phyloP scores from a whole-genome alignment of 2,113 vertebrate species.

The Nanger granti region DNA sequence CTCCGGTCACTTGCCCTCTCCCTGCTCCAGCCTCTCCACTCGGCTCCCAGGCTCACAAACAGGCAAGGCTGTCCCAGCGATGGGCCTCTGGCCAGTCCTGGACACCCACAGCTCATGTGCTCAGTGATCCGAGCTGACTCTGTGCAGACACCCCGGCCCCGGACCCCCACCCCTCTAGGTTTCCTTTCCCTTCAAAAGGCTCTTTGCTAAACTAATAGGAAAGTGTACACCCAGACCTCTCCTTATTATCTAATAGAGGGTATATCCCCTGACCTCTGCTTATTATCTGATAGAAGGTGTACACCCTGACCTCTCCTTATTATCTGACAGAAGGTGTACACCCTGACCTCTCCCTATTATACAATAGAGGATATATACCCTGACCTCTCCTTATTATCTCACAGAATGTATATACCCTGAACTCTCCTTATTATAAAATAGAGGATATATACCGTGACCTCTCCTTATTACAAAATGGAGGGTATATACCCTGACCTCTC shows the following conservation, averaged over 20 bases:
- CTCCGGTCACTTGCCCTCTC: not conserved
- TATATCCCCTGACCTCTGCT: not conserved
- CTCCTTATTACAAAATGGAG: not conserved
- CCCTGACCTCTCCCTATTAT: too few species aligned
- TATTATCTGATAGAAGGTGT: rapidly evolving
- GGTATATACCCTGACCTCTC: not conserved
- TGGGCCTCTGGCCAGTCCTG: not conserved
- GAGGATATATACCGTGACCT: not conserved
- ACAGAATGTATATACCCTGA: too few species aligned
- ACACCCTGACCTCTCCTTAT: too few species aligned
- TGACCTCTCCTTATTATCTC: too few species aligned
- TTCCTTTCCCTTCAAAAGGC: not conserved
- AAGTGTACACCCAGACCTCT: rapidly evolving
- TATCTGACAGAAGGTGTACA: rapidly evolving
- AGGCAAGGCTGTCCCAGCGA: not conserved
- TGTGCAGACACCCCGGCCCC: not conserved
- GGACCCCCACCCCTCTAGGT: rapidly evolving
- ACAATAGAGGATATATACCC: rapidly evolving
- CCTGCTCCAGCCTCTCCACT: not conserved
- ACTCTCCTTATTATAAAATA: not conserved
- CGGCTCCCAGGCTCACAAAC: not conserved
- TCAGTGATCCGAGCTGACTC: not conserved
- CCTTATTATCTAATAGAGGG: not conserved
- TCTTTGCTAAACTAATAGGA: not conserved
- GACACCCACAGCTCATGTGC: not conserved